Conservation (phyloP, 2,888 invertebrate species). For the Eulithis prunata region DNA sequence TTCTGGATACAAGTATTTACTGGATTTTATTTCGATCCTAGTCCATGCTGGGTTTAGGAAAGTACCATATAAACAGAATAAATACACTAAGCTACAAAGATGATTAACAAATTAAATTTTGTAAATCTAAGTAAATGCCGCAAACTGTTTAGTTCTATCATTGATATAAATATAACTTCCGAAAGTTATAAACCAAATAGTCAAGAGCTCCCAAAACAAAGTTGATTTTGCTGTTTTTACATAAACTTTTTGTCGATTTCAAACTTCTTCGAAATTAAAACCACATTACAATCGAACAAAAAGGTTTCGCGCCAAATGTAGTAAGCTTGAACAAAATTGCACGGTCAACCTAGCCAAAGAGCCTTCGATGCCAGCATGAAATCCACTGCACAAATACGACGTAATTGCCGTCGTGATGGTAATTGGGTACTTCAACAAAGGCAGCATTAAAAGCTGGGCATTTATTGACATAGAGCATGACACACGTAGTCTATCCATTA, state of each 20-base stretch:
- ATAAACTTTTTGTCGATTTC: not conserved
- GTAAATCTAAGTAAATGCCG: too few species aligned
- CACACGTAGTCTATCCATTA: slow-evolving; percentile 68
- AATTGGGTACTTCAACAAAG: slow-evolving; percentile 73
- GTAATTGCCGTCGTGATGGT: slow-evolving; percentile 63
- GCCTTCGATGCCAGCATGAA: slow-evolving; percentile 25
- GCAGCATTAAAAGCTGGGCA: slow-evolving; percentile 67
- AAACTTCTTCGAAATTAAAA: not conserved
- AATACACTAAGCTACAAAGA: too few species aligned
- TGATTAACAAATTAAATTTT: too few species aligned
- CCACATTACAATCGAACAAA: not conserved
- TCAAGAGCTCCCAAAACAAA: too few species aligned
- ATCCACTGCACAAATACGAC: slow-evolving; percentile 50
- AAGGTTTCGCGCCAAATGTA: not conserved
- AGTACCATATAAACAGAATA: too few species aligned
- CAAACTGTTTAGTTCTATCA: too few species aligned
- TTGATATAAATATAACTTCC: too few species aligned
- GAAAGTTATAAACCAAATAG: too few species aligned
- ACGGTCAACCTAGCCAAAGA: slow-evolving; percentile 7
- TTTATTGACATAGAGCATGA: slow-evolving; percentile 72
- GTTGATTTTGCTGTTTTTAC: too few species aligned
- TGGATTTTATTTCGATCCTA: too few species aligned
- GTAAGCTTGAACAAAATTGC: not conserved
- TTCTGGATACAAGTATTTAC: too few species aligned
- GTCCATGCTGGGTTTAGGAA: too few species aligned